Base-by-base conservation (phyloP, 2,797 vertebrate species). In the Myioborus miniatus region DNA sequence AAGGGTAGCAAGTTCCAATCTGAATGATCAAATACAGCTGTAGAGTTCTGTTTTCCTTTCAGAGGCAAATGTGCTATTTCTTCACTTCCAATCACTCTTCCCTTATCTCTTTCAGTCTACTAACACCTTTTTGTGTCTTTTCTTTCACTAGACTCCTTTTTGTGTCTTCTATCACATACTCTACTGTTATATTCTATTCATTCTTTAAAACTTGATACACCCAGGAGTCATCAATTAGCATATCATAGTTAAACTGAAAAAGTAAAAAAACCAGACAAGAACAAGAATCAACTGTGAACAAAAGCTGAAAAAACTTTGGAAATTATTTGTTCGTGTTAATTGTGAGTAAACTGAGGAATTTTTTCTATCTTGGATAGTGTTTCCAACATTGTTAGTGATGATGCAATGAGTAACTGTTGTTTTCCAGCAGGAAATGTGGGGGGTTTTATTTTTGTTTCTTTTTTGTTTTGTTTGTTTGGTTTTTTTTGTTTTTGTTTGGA, bases 371-470 rank as follows among this genome's bases (percentile, higher is more conserved):
- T 36, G 34, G 11, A 39, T 11, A 53, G 29, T 37, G 43, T 9
- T 90, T 80, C 63, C 41, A 53, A 22, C 1, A 3, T 22, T 56
- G 3, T 56, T 56, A 74, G 23, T 55, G 32, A 77, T 53, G 46
- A 68, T 4, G 18, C 52, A 63, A 64, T 56, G 5, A 88, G 50
- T 74, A 87, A 67, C 5, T 56, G 13, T 6, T 32, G 8, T 44
- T 93, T 79, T 64, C 15, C 19, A 59, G 22, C 84, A 72, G 36
- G 13, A 65, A 84, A 71, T 58, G 12, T 1, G 2, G 17, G 0
- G 1, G 1, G 2, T n/a, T 18, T 18, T 22, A 1, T 36, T 13
- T 13, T 6, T 46, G 19, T 21, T 39, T 21, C 1, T 23, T 8
- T 10, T 23, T 30, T 5, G 3, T 11, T 47, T 41, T n/a, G 8